A percentile compares a stretch with the other conserved stretches of the same genome.
phyloP scores from a whole-genome alignment of 2,113 vertebrate species.

The Rana temporaria region DNA sequence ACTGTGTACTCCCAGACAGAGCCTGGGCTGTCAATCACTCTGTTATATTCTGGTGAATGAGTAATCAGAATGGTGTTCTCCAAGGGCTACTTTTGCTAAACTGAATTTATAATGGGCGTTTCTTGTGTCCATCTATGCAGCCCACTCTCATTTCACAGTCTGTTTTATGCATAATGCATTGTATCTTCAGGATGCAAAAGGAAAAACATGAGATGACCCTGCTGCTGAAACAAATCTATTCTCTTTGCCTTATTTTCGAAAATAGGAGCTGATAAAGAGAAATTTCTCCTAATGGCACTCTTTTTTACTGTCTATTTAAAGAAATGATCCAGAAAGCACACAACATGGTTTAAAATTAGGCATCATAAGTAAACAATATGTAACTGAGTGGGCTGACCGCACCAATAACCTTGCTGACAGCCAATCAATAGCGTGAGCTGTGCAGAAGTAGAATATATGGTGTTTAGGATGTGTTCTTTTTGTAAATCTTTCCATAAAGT shows the following conservation, averaged over 20 bases:
- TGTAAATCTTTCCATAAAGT: background rate
- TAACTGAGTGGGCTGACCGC: background rate
- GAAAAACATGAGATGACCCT: too few relatives aligned
- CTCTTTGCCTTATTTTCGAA: too few relatives aligned
- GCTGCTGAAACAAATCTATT: too few relatives aligned
- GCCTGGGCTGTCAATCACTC: background rate
- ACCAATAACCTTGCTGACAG: slow-evolving; percentile 15
- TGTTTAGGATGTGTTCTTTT: background rate
- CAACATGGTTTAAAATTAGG: background rate
- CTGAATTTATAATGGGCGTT: background rate
- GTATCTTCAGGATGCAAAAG: too few relatives aligned
- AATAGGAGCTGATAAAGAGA: too few relatives aligned
- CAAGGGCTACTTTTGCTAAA: too few relatives aligned
- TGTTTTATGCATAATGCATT: background rate
- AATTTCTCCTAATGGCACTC: too few relatives aligned
- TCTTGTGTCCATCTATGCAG: background rate
- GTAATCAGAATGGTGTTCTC: background rate
- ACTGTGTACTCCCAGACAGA: background rate
- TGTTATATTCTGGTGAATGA: background rate
- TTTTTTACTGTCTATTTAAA: too few relatives aligned
- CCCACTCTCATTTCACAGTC: background rate
- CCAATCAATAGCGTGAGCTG: slow-evolving; percentile 7
- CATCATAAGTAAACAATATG: background rate
- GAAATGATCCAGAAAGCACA: too few relatives aligned
- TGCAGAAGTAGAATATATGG: background rate